Percentiles rank a stretch among this genome's conserved stretches.
Conservation (phyloP, 2,797 vertebrate species). For the Tapera naevia region DNA sequence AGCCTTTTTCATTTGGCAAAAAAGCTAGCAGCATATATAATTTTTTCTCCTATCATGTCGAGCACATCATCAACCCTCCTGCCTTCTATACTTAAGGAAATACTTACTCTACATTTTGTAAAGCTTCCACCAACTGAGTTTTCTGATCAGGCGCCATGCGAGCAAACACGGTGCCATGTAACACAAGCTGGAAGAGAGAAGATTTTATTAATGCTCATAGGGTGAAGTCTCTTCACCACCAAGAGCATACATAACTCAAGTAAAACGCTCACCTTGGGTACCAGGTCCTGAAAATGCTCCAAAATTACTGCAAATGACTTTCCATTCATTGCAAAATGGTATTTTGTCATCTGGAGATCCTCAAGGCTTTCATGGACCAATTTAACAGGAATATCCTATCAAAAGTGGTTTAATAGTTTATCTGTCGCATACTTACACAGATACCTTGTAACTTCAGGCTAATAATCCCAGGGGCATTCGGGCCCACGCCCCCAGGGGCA, state of each 20-base stretch:
- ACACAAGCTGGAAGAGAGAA: slow-evolving; percentile 83
- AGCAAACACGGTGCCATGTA: slow-evolving; percentile 95
- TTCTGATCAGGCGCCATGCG: slow-evolving; percentile 98
- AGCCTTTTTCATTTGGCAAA: not conserved
- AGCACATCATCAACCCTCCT: not conserved
- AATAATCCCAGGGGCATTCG: not conserved
- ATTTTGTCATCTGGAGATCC: slow-evolving; percentile 82
- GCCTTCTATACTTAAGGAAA: not conserved
- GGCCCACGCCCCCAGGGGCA: not conserved
- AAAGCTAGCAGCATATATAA: not conserved
- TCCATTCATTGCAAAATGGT: slow-evolving; percentile 97
- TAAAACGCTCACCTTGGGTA: slow-evolving; percentile 87
- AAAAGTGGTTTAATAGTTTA: not conserved
- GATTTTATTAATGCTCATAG: not conserved
- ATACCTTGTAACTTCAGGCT: not conserved
- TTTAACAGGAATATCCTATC: slow-evolving; percentile 88
- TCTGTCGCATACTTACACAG: not conserved
- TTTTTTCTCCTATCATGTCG: not conserved
- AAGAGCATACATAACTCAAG: not conserved
- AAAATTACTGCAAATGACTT: slow-evolving; percentile 93
- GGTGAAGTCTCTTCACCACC: not conserved
- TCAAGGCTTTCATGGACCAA: slow-evolving; percentile 82
- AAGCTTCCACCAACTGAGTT: slow-evolving; percentile 92
- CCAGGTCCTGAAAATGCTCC: slow-evolving; percentile 95
- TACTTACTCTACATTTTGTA: slow-evolving; percentile 97